Percentiles rank a stretch among this genome's conserved stretches.
These are phyloP conservation scores for Chelonus insularis DNA, from an alignment of 1,140 invertebrate species.

Conservation along the genomic window DNA sequence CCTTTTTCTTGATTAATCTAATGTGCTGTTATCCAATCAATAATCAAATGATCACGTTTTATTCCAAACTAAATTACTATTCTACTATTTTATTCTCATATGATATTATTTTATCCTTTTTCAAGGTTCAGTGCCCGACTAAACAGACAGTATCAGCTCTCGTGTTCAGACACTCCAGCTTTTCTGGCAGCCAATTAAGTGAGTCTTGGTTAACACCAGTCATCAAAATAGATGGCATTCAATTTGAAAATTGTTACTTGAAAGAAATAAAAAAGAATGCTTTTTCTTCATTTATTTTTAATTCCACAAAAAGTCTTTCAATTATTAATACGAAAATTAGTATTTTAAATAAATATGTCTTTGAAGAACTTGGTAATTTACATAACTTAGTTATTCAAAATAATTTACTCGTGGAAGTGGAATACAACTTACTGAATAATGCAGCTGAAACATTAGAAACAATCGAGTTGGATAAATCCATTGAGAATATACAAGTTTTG, in stretches of 20 bases:
- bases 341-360: slow-evolving; percentile 8
- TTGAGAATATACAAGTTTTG: slow-evolving; percentile 8
- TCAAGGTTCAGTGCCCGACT: slow-evolving; percentile 14
- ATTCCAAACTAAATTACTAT: too few relatives aligned
- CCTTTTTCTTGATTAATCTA: too few relatives aligned
- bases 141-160: neutral
- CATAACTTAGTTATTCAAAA: slow-evolving; percentile 11
- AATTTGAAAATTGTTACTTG: slow-evolving; percentile 14
- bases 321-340: slow-evolving; percentile 7
- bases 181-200: slow-evolving; percentile 10
- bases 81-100: neutral
- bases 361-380: slow-evolving; percentile 19
- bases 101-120: too few relatives aligned
- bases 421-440: slow-evolving; percentile 9
- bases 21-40: too few relatives aligned
- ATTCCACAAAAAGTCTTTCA: neutral
- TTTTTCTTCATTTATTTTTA: slow-evolving; percentile 4
- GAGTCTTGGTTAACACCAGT: slow-evolving; percentile 7
- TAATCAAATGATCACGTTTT: too few relatives aligned
- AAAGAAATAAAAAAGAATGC: neutral
- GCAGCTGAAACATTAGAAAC: slow-evolving; percentile 15
- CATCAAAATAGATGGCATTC: neutral
- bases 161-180: slow-evolving; percentile 11
- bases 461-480: slow-evolving; percentile 13
- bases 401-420: slow-evolving; percentile 7